Evolutionary conservation across 2,888 invertebrate species (phyloP), one percentile per base, ranked within the genome.

Genomic region (Heliconius aoede): DNA sequence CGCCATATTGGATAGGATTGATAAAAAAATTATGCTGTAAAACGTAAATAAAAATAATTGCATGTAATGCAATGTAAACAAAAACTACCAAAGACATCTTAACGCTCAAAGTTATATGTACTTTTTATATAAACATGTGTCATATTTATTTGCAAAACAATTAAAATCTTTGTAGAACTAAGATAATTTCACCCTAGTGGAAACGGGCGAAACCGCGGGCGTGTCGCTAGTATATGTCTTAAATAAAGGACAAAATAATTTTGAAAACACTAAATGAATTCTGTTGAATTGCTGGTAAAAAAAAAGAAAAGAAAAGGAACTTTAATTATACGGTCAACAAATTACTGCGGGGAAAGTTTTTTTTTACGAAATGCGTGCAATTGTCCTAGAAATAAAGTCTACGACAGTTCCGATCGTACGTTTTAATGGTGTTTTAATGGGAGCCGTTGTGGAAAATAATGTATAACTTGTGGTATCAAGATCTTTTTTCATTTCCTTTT

Each of bases 371-470:
- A 69, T 69, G 69, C 69, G 69, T 69, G 69, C 69, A 69, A 69
- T 69, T 69, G 69, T 69, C 69, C 69, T 69, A 69, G 69, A 69
- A 69, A 69, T 69, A 69, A 69, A 69, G 28, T 55, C 51, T 55
- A 69, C 69, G 69, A 69, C 55, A 30, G 9, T 55, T 69, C 30
- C 55, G 69, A 69, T 69, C 69, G 69, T 69, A 32, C 32, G 55
- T 30, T 69, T 69, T 69, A 69, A 69, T 69, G 69, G 69, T 30
- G 69, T 69, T 69, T 69, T 69, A 69, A 69, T 69, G 69, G 69
- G 69, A 32, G 30, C 69, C 69, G 69, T 69, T 55, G 55, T 69
- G 69, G 55, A 69, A 69, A 69, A 69, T 55, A 69, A 69, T 69
- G 55, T 69, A 69, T 30, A 24, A 69, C 30, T 51, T 69, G 51